Percentiles rank a stretch among this genome's conserved stretches.
These are phyloP conservation scores for Patella depressa DNA, from an alignment of 2,888 invertebrate genomes.

Conservation along the genomic window DNA sequence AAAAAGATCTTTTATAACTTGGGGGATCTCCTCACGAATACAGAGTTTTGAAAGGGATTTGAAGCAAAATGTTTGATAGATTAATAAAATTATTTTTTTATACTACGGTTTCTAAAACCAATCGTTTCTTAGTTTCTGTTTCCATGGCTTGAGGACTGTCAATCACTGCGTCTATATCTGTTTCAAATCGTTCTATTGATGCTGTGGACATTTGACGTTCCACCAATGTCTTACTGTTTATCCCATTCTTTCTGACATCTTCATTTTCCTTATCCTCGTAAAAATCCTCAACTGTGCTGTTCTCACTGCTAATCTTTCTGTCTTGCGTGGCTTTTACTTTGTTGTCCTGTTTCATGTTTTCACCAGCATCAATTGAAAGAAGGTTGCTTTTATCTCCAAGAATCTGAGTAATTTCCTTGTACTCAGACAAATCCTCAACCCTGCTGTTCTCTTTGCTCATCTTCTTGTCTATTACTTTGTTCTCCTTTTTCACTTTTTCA, in stretches of 20 bases:
- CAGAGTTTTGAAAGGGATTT: no score
- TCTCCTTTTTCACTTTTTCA: not conserved
- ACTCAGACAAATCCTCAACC: no score
- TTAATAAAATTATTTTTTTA: not conserved
- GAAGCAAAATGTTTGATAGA: no score
- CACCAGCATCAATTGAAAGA: not conserved
- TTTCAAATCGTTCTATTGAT: not conserved
- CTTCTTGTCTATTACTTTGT: not conserved
- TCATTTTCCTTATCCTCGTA: no score
- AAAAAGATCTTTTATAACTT: no score
- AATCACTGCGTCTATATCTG: not conserved
- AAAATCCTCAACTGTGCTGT: no score
- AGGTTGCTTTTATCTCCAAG: not conserved
- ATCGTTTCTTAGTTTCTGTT: not conserved
- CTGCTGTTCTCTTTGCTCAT: no score
- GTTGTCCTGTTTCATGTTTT: not conserved
- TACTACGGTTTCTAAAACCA: not conserved
- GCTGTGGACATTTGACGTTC: conserved; percentile 2
- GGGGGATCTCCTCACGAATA: no score
- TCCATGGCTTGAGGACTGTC: not conserved
- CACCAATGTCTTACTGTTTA: not conserved
- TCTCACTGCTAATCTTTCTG: no score
- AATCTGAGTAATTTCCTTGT: not conserved
- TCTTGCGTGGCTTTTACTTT: not conserved
- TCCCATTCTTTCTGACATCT: no score